A percentile compares a stretch with the other conserved stretches of the same genome.
Conservation (phyloP, 1,140 invertebrate genomes). For the Drosophila ananassae region DNA sequence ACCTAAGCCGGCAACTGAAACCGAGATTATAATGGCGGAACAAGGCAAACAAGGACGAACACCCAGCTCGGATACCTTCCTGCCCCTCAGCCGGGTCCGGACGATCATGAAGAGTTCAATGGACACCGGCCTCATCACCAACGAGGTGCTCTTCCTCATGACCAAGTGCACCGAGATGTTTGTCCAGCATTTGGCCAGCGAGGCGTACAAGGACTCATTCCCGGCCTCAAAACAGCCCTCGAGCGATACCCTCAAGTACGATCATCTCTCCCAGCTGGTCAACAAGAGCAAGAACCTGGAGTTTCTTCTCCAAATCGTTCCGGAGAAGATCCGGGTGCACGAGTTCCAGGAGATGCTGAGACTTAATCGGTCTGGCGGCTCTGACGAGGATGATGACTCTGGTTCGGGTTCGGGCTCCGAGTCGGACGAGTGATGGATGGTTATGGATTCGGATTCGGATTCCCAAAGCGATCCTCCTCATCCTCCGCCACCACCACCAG, state of each 20-base stretch:
- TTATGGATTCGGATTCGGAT: background rate
- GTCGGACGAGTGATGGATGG: conserved; percentile 15
- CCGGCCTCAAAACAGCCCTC: background rate
- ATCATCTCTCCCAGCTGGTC: conserved; percentile 71
- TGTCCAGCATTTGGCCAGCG: conserved; percentile 71
- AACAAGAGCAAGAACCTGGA: conserved; percentile 72
- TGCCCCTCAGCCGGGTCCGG: conserved; percentile 74
- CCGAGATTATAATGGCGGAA: background rate
- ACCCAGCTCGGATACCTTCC: conserved; percentile 57
- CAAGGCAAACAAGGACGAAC: conserved; percentile 5
- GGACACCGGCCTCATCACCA: conserved; percentile 76
- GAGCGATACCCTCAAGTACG: conserved; percentile 64
- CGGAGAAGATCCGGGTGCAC: conserved; percentile 76
- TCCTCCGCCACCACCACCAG: background rate
- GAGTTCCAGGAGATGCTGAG: conserved; percentile 77
- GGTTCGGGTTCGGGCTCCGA: conserved; percentile 27
- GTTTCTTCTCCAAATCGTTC: conserved; percentile 79
- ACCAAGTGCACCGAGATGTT: conserved; percentile 78
- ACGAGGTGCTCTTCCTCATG: conserved; percentile 76
- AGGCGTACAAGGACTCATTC: conserved; percentile 34
- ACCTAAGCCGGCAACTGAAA: background rate
- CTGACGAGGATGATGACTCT: conserved; percentile 53
- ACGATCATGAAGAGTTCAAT: conserved; percentile 81
- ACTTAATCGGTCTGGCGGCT: conserved; percentile 50
- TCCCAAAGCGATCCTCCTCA: conserved; percentile 6